Evolutionary conservation across 2,888 invertebrate species (phyloP).

Genomic region (Clanis bilineata): DNA sequence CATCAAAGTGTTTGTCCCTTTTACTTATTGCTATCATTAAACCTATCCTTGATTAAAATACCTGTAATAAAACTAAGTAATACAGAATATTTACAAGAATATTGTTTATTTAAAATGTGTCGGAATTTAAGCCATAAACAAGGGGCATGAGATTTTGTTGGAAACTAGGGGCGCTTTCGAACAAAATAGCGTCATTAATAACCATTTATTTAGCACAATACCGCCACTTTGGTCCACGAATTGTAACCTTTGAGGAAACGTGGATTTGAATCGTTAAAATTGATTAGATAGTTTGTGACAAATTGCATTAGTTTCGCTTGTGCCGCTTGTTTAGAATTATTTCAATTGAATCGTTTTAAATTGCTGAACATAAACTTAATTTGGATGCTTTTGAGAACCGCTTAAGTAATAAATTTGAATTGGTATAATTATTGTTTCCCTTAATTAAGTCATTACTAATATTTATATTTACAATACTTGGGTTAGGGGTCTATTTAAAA

Average conservation of each 20-base stretch:
- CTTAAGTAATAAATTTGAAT: not conserved
- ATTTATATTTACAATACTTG: not conserved
- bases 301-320: conserved; percentile 57
- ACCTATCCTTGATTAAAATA: not conserved
- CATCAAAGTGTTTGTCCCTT: not conserved
- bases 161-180: conserved; percentile 63
- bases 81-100: not conserved
- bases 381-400: not conserved
- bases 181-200: conserved; percentile 65
- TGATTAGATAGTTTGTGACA: conserved; percentile 77
- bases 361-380: not conserved
- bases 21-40: not conserved
- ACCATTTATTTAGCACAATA: conserved; percentile 80
- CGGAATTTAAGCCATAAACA: not conserved
- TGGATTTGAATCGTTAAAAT: conserved; percentile 74
- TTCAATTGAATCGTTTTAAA: not conserved
- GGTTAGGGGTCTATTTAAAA: not conserved
- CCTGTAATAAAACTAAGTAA: not conserved
- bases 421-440: not conserved
- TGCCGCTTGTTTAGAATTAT: conserved; percentile 39
- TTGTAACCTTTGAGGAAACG: conserved; percentile 72
- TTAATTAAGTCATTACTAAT: no score
- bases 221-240: conserved; percentile 70
- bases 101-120: not conserved
- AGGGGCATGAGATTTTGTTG: not conserved